These are phyloP conservation scores for Bursaphelenchus mucronatus DNA, from an alignment of 1,140 invertebrate genomes.

Conservation along the genomic window DNA sequence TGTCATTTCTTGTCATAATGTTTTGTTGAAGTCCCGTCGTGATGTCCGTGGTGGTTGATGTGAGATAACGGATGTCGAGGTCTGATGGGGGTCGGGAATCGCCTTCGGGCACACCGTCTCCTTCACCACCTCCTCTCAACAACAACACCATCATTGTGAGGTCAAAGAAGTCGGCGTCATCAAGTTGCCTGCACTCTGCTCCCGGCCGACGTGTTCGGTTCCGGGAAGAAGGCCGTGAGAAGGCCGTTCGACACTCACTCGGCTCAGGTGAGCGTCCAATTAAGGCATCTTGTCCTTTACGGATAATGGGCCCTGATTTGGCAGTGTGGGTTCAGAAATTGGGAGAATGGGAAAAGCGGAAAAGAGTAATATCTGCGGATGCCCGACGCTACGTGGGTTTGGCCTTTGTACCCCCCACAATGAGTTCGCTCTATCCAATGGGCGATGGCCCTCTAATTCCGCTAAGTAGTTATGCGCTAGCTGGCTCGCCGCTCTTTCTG, in stretches of 20 bases:
- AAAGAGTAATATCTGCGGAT: not conserved
- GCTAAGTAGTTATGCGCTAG: conserved; percentile 6
- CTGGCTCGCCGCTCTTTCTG: conserved; percentile 5
- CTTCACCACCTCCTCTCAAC: no score
- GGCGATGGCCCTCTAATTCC: conserved; percentile 15
- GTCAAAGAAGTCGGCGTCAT: not conserved
- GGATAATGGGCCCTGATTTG: not conserved
- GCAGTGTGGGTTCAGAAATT: not conserved
- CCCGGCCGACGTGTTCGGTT: conserved; percentile 13
- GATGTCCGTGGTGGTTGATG: no score
- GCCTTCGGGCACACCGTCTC: not conserved
- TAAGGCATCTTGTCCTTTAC: not conserved
- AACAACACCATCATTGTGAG: no score
- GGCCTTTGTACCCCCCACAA: not conserved
- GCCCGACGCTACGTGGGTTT: not conserved
- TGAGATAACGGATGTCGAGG: no score
- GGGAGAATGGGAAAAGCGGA: not conserved
- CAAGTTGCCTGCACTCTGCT: not conserved
- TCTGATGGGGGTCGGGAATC: not conserved
- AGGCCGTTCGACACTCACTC: not conserved
- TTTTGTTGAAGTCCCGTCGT: no score
- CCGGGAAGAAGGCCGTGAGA: conserved; percentile 8
- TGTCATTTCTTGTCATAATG: no score
- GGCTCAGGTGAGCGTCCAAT: not conserved
- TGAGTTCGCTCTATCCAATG: not conserved